A percentile compares a stretch with the other conserved stretches of the same genome.
phyloP scores from a whole-genome alignment of 2,797 vertebrate genomes.

The Lerista edwardsae region DNA sequence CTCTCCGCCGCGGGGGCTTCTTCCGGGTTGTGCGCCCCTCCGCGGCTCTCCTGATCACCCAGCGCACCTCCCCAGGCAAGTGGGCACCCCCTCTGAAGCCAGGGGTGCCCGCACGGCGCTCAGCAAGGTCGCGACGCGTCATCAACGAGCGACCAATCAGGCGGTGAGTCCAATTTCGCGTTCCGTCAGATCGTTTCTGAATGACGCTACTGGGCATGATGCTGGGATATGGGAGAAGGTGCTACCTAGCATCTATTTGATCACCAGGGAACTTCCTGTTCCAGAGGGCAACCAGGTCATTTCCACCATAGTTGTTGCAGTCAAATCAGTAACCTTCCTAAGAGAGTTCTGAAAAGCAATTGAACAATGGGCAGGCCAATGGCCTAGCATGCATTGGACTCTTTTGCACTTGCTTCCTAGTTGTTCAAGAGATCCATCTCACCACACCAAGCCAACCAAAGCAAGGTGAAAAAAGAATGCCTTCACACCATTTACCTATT shows the following conservation, averaged over 20 bases:
- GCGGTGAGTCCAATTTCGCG: no score
- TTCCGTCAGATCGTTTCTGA: no score
- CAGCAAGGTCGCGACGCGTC: no score
- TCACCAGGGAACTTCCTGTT: no score
- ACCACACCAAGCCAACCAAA: background rate
- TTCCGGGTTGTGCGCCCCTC: no score
- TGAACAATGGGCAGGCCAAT: background rate
- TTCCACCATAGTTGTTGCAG: background rate
- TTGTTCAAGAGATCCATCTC: background rate
- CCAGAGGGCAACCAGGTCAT: background rate
- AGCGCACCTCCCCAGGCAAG: no score
- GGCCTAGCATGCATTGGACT: background rate
- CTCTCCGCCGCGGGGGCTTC: no score
- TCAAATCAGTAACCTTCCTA: background rate
- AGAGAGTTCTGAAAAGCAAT: background rate
- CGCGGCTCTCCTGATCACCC: no score
- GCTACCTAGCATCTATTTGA: background rate
- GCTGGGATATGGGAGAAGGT: background rate
- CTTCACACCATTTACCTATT: background rate
- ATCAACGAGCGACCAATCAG: no score
- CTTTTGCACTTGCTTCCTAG: background rate
- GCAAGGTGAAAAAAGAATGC: background rate
- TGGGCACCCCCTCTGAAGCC: no score
- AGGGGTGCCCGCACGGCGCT: no score
- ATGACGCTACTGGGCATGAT: no score